Evolutionary conservation across 2,888 invertebrate species (phyloP), one percentile per base, ranked within the genome.

Genomic region (Laspeyria flexula): DNA sequence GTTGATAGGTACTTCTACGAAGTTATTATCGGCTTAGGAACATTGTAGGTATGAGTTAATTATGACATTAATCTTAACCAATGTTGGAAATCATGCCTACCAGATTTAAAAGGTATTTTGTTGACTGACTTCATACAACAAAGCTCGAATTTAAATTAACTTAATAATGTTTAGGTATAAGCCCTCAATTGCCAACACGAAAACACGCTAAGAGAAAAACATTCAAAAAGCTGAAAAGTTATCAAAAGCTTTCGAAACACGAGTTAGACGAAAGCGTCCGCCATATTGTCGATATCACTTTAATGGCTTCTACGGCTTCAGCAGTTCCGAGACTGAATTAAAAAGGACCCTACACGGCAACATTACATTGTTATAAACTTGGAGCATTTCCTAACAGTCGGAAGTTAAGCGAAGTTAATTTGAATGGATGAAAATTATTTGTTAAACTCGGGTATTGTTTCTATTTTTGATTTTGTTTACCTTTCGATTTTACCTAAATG

Each of bases 301-400:
- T 74, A 55, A 73, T 30, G 21, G 87, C 23, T 71, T 63, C 67
- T 15, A 51, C 0, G 86, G 83, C 87, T 86, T 88, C 84, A 4
- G 48, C 65, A 63, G 71, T 77, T 73, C 68, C 67, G 71, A 65
- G 72, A 79, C n/a, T 69, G 85, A 86, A 87, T 86, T 86, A 86
- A 85, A 86, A 82, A 73, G 65, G 31, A 64, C 62, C 43, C 54
- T 56, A 52, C 42, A 56, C 60, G 62, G 71, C 59, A 73, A 70
- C 68, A 64, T 45, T 56, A 60, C 65, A 70, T 66, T 66, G 58
- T 57, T 15, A 40, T 40, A 27, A 46, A 29, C 40, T 41, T 23
- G n/a, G 11, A 43, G 29, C 23, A 31, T 31, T 38, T 1, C 10
- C 6, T 34, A 39, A 5, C 13, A n/a, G 15, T 35, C 15, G 4